Evolutionary conservation across 2,888 invertebrate species (phyloP).

Genomic region (Exephanes ischioxanthus): DNA sequence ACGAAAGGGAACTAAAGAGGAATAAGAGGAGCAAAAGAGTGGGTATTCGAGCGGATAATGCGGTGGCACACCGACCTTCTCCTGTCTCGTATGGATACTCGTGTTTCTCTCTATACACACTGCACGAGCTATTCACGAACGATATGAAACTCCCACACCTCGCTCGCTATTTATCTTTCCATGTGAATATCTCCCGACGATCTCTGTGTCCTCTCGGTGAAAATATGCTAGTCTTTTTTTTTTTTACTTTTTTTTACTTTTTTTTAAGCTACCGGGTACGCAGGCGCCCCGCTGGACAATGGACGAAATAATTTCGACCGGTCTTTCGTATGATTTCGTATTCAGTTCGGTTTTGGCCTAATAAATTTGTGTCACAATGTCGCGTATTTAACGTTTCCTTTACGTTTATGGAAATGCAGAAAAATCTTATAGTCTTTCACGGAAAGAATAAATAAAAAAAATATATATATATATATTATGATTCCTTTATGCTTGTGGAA

Average conservation of each 20-base stretch:
- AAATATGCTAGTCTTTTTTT: slow-evolving; percentile 33
- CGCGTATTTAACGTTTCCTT: too few species aligned
- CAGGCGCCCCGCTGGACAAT: background rate
- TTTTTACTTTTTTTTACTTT: background rate
- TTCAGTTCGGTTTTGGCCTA: background rate
- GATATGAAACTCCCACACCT: slow-evolving; percentile 28
- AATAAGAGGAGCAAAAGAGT: slow-evolving; percentile 45
- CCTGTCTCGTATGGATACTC: slow-evolving; percentile 39
- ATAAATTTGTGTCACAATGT: background rate
- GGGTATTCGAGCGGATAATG: slow-evolving; percentile 55
- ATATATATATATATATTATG: too few species aligned
- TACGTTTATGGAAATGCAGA: too few species aligned
- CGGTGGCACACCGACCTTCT: slow-evolving; percentile 32
- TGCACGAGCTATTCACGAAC: slow-evolving; percentile 32
- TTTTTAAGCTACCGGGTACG: background rate
- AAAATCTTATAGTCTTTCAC: too few species aligned
- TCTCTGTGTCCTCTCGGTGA: slow-evolving; percentile 21
- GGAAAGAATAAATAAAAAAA: too few species aligned
- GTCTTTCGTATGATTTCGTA: background rate
- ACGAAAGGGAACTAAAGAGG: slow-evolving; percentile 62
- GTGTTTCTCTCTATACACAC: slow-evolving; percentile 16
- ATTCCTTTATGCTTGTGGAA: too few species aligned
- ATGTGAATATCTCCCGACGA: slow-evolving; percentile 34
- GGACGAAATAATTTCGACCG: slow-evolving; percentile 1
- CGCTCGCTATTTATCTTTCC: slow-evolving; percentile 20